A percentile compares a stretch with the other conserved stretches of the same genome.
These are phyloP conservation scores for Nycticorax nycticorax DNA, from an alignment of 2,113 vertebrate species.

Conservation along the genomic window DNA sequence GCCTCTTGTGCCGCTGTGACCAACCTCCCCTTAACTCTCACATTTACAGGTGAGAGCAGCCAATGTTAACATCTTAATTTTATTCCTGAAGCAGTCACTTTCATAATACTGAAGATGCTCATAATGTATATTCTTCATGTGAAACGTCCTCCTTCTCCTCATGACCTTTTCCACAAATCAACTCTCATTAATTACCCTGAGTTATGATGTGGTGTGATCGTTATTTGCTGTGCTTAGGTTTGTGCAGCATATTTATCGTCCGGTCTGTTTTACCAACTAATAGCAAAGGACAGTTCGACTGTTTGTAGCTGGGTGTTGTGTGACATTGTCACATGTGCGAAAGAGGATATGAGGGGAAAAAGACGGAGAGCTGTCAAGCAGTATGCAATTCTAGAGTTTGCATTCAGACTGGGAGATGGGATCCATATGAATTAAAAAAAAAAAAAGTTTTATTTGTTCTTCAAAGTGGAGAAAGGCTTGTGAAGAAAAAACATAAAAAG, in stretches of 20 bases:
- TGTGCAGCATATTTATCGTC: not conserved
- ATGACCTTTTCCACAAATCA: not conserved
- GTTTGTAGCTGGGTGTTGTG: not conserved
- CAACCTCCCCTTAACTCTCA: too few relatives aligned
- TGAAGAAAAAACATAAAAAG: not conserved
- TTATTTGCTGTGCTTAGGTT: not conserved
- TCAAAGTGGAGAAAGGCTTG: not conserved
- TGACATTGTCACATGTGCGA: too few relatives aligned
- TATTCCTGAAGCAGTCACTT: not conserved
- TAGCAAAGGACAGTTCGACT: not conserved
- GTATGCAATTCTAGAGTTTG: rapidly evolving
- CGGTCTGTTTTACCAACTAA: not conserved
- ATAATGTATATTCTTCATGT: not conserved
- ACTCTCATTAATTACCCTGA: not conserved
- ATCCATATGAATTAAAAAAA: not conserved
- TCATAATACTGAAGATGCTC: not conserved
- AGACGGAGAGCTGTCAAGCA: not conserved
- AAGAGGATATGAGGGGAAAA: not conserved
- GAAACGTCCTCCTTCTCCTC: not conserved
- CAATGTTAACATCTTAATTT: not conserved
- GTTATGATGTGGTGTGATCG: not conserved
- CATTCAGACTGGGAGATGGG: not conserved
- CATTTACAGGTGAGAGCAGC: not conserved
- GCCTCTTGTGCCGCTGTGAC: not conserved
- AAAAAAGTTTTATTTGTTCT: not conserved